Conservation (phyloP, 2,888 invertebrate species). For the Rhabditophanes sp. region DNA sequence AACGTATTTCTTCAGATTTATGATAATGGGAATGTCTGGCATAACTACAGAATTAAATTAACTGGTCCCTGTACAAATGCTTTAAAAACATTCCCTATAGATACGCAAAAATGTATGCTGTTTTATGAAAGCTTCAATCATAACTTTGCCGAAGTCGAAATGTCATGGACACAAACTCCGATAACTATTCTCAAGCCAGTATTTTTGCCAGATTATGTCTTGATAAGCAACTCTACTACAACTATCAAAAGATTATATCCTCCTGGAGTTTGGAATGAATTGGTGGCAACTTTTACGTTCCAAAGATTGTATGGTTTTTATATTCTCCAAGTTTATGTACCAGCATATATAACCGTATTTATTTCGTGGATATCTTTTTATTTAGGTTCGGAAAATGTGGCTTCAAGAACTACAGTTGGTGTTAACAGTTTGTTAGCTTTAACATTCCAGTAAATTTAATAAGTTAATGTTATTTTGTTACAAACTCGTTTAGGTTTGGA, state of each 20-base stretch:
- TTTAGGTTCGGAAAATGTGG: slow-evolving; percentile 40
- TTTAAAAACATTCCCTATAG: slow-evolving; percentile 29
- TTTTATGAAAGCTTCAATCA: slow-evolving; percentile 43
- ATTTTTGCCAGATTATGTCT: slow-evolving; percentile 41
- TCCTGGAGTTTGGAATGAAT: slow-evolving; percentile 43
- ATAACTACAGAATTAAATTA: slow-evolving; percentile 36
- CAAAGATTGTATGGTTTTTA: slow-evolving; percentile 43
- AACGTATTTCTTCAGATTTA: slow-evolving; percentile 43
- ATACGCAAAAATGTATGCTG: slow-evolving; percentile 35
- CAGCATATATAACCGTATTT: slow-evolving; percentile 36
- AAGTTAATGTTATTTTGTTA: slow-evolving; percentile 9
- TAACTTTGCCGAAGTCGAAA: slow-evolving; percentile 35
- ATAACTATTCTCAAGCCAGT: slow-evolving; percentile 40
- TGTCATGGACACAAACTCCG: slow-evolving; percentile 38
- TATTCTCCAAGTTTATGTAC: slow-evolving; percentile 35
- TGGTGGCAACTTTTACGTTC: slow-evolving; percentile 43
- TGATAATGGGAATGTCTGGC: slow-evolving; percentile 42
- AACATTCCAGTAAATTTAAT: slow-evolving; percentile 16
- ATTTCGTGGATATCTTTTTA: slow-evolving; percentile 42
- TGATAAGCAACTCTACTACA: slow-evolving; percentile 33
- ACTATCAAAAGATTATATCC: slow-evolving; percentile 38
- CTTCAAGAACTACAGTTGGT: slow-evolving; percentile 43
- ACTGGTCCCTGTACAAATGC: slow-evolving; percentile 26
- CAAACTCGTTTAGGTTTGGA: slow-evolving; percentile 32
- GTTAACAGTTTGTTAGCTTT: slow-evolving; percentile 38